Percentiles rank a stretch among this genome's conserved stretches.
Evolutionary conservation across 2,797 vertebrate species (phyloP).

Genomic region (Gouania willdenowi): DNA sequence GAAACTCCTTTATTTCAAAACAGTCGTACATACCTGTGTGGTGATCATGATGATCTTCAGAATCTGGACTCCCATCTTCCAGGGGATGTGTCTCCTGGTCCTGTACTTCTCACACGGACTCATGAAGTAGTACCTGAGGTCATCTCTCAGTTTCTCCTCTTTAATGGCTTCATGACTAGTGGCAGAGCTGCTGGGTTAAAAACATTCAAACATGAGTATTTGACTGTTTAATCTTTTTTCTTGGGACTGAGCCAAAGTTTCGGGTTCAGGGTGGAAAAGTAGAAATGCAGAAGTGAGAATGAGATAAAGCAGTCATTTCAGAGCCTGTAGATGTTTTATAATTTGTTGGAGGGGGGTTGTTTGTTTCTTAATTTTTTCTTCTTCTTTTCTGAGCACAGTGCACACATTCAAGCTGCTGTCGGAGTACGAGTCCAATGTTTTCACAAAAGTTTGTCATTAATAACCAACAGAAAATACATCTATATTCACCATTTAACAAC

Average conservation of each 20-base stretch:
- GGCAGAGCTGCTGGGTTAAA: constrained; percentile 43
- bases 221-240: too few relatives aligned
- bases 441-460: constrained; percentile 7
- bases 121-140: constrained; percentile 96
- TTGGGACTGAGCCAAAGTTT: too few relatives aligned
- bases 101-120: constrained; percentile 96
- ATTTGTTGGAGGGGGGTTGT: too few relatives aligned
- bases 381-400: constrained; percentile 26
- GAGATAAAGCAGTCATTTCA: constrained; percentile 2
- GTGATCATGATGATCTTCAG: constrained; percentile 97
- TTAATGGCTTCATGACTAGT: constrained; percentile 62
- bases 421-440: constrained; percentile 61
- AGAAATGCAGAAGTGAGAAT: constrained; percentile 41
- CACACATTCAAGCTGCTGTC: constrained; percentile 36
- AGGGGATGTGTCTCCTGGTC: constrained; percentile 84
- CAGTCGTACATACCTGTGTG: constrained; percentile 79
- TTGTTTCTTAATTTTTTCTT: too few relatives aligned
- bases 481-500: too few relatives aligned
- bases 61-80: constrained; percentile 95
- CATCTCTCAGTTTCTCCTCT: constrained; percentile 79
- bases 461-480: too few relatives aligned
- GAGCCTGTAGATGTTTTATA: not conserved
- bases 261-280: not conserved
- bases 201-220: not conserved
- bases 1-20: too few relatives aligned